Base-by-base conservation (phyloP, 2,888 invertebrate genomes). In the Xanthorhoe spadicearia region DNA sequence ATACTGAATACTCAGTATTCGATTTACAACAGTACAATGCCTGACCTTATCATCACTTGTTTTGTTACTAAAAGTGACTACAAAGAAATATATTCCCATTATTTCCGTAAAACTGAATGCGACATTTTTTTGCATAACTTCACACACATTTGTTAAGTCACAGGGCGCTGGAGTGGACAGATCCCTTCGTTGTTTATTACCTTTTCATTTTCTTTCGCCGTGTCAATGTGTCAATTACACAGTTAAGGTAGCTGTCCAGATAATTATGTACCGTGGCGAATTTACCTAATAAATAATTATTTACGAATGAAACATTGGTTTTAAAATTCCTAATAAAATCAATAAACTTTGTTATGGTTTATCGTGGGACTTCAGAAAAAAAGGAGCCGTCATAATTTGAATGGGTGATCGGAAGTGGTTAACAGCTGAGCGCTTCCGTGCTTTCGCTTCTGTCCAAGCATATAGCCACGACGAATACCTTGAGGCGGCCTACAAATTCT, bases 181-280 rank as follows among this genome's bases (percentile, higher is more conserved):
- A 55, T 28, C 66, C 57, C 58, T 57, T 62, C 54, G 57, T 69
- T 65, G 63, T 76, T 74, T 74, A 72, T 73, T 76, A 65, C 54
- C 60, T 52, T 59, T 57, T 46, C 53, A 61, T 46, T 52, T 62
- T 75, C 71, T 74, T 76, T 75, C 52, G 38, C 23, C 67, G 67
- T 77, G 77, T 77, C 77, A 70, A 78, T 63, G 69, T 77, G 80
- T 77, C 81, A 77, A 71, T 78, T 74, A 77, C 80, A 81, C 18
- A 51, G 23, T 53, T 51, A 43, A 43, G 23, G 3, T 55, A 35
- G 17, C 18, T 61, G 17, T 62, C n/a, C 28, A 48, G 23, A 10
- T 51, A 56, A 17, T 28, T 54, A 43, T 51, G 18, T 51, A 3
- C 17, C 7, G 38, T 19, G 8, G 10, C 10, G 32, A 8, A 43